phyloP scores from a whole-genome alignment of 2,888 invertebrate genomes.

The Steinernema scapterisci region DNA sequence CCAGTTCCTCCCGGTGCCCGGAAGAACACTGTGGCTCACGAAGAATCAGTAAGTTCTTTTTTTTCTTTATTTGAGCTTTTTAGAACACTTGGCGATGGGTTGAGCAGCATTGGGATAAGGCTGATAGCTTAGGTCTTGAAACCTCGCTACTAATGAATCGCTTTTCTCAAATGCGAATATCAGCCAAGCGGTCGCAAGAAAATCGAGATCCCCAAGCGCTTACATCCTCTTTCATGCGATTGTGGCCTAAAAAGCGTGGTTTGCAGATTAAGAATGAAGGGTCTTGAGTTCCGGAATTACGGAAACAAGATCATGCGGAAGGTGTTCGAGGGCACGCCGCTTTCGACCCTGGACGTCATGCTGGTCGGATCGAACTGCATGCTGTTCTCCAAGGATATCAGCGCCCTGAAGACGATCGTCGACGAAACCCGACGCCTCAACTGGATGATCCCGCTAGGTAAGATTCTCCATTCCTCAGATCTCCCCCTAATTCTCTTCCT shows the following conservation, averaged over 20 bases:
- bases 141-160: too few species aligned
- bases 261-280: constrained; percentile 56
- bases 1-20: constrained; percentile 58
- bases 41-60: constrained; percentile 53
- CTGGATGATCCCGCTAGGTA: constrained; percentile 59
- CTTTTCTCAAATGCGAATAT: too few species aligned
- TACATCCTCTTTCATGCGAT: not conserved
- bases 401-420: constrained; percentile 51
- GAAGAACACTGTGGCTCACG: constrained; percentile 57
- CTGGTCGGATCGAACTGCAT: constrained; percentile 37
- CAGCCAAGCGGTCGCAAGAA: too few species aligned
- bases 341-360: constrained; percentile 48
- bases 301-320: constrained; percentile 59
- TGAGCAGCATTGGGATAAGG: too few species aligned
- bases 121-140: too few species aligned
- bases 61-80: not conserved
- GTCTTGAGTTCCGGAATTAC: constrained; percentile 58
- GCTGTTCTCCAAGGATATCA: constrained; percentile 55
- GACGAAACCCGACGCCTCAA: constrained; percentile 54
- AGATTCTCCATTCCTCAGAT: not conserved
- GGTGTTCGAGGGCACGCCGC: constrained; percentile 59
- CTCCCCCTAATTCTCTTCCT: not conserved
- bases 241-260: too few species aligned
- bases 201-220: too few species aligned
- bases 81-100: too few species aligned